Percentiles rank a stretch among this genome's conserved stretches.
Evolutionary conservation across 64 coral and sea anemone genomes (phyloP).

Genomic region (Platygyra sinensis): DNA sequence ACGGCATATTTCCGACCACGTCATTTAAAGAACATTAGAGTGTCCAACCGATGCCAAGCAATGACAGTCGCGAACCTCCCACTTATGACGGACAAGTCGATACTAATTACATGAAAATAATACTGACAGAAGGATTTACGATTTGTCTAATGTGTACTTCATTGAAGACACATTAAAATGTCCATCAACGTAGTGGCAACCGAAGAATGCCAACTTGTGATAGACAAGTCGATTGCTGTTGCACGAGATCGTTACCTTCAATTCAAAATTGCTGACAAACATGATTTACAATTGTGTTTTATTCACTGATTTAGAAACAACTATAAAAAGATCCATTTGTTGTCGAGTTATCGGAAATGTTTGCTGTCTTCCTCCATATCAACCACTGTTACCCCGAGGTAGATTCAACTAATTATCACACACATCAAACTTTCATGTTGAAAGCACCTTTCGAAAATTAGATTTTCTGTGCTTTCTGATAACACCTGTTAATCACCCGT

Average conservation of each 20-base stretch:
- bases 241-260: not conserved
- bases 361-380: not conserved
- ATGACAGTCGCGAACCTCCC: not conserved
- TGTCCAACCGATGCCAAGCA: not conserved
- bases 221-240: not conserved
- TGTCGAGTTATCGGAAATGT: not conserved
- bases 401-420: not conserved
- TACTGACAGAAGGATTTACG: not conserved
- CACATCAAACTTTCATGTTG: not conserved
- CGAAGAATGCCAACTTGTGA: not conserved
- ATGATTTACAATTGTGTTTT: not conserved
- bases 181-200: not conserved
- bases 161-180: conserved; percentile 11
- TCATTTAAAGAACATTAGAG: not conserved
- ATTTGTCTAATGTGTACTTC: not conserved
- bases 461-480: not conserved
- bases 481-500: not conserved
- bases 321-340: not conserved
- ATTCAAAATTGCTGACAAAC: not conserved
- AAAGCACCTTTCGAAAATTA: conserved; percentile 13
- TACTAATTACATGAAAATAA: conserved; percentile 13
- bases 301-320: not conserved
- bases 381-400: not conserved
- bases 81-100: not conserved
- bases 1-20: not conserved